Percentiles rank a stretch among this genome's conserved stretches.
phyloP scores from a whole-genome alignment of 2,113 vertebrate genomes.

The Pelusios castaneus region DNA sequence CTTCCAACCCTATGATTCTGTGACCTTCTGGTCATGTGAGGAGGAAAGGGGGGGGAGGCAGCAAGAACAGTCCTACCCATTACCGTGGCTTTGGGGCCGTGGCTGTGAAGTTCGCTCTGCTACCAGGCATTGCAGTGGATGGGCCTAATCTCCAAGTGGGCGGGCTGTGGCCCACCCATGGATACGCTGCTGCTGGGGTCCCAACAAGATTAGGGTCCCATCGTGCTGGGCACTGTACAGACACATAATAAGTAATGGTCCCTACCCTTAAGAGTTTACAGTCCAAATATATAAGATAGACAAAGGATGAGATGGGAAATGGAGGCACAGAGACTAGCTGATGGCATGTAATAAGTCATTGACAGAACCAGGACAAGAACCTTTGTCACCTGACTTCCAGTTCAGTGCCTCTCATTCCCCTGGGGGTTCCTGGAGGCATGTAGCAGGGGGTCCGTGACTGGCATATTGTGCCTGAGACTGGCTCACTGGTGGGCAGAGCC shows the following conservation, averaged over 20 bases:
- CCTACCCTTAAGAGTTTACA: not conserved
- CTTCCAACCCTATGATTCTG: no score
- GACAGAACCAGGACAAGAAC: not conserved
- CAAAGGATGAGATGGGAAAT: not conserved
- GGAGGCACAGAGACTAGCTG: not conserved
- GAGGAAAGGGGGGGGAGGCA: no score
- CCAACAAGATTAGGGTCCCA: not conserved
- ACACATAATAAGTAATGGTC: not conserved
- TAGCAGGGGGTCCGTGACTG: rapidly evolving
- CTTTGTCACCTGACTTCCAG: rapidly evolving
- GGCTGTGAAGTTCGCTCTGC: no score
- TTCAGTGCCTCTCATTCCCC: not conserved
- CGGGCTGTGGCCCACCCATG: no score
- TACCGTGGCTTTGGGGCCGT: no score
- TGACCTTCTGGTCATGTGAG: no score
- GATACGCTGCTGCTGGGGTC: not conserved
- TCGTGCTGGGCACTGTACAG: not conserved
- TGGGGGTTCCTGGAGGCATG: not conserved
- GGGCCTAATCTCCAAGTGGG: no score
- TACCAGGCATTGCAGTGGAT: no score
- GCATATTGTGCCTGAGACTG: not conserved
- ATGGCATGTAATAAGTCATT: rapidly evolving
- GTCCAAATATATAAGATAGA: not conserved
- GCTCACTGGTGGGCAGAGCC: not conserved
- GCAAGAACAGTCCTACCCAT: no score